These are phyloP conservation scores for Phymastichus coffea DNA, from an alignment of 1,140 invertebrate genomes.

Conservation along the genomic window DNA sequence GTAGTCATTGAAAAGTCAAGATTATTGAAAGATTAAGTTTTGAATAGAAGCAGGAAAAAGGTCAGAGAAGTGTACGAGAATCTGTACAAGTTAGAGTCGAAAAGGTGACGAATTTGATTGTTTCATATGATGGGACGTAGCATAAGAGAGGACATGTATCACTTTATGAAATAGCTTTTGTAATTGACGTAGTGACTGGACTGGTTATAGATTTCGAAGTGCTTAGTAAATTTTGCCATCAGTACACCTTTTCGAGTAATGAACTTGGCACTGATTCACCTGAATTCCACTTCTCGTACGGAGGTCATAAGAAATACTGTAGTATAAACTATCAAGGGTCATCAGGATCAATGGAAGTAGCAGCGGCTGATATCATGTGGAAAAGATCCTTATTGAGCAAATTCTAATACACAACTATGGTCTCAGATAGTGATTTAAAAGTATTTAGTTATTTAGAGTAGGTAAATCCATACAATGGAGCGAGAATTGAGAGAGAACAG, in stretches of 20 bases:
- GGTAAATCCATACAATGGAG: slow-evolving; percentile 30
- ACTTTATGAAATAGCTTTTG: slow-evolving; percentile 29
- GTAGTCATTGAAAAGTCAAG: too few species aligned
- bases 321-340: slow-evolving; percentile 29
- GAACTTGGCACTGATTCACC: slow-evolving; percentile 23
- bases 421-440: slow-evolving; percentile 37
- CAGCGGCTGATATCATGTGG: slow-evolving; percentile 35
- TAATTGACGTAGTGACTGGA: slow-evolving; percentile 29
- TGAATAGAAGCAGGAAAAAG: too few species aligned
- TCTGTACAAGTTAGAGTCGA: too few species aligned
- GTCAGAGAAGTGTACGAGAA: too few species aligned
- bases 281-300: slow-evolving; percentile 26
- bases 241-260: slow-evolving; percentile 5
- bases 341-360: slow-evolving; percentile 33
- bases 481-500: slow-evolving; percentile 33
- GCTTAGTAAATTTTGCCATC: slow-evolving; percentile 29
- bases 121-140: slow-evolving; percentile 31
- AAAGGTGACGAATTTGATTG: too few species aligned
- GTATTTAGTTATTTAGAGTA: slow-evolving; percentile 28
- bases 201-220: slow-evolving; percentile 32
- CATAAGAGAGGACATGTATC: slow-evolving; percentile 26
- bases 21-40: too few species aligned
- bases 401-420: slow-evolving; percentile 33
- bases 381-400: slow-evolving; percentile 27
- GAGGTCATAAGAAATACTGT: slow-evolving; percentile 26